Evolutionary conservation across 2,797 vertebrate genomes (phyloP), one percentile per base, ranked within the genome.

Genomic region (Bothrops alternatus): DNA sequence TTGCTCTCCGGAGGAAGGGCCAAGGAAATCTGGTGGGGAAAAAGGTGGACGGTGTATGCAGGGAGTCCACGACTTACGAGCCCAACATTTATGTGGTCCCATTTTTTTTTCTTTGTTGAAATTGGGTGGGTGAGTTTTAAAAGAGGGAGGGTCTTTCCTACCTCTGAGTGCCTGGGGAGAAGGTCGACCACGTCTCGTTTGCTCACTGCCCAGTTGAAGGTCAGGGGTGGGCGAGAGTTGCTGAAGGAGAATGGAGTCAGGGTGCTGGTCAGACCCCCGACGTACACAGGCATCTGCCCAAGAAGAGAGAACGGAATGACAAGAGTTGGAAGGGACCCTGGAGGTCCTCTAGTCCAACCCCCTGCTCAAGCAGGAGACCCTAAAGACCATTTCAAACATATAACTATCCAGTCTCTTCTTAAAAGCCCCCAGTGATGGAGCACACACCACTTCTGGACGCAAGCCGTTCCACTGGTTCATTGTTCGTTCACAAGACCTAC

Each of bases 211-310:
- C 98, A 98, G 26, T 97, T 96, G 95, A 98, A 98, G 7, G 93
- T 94, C 88, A 98, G 96, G 20, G 95, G 96, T 14, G 96, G 96
- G 50, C 93, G 93, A 55, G 97, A 95, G 90, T 94, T 98, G 88
- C 97, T 94, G 26, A 98, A 97, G 94, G 97, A 97, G 88, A 98
- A 97, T 11, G 98, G 98, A 42, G 96, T 97, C 96, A 98, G 97
- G 14, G 93, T 91, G 91, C 96, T 97, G 93, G 96, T 97, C 91
- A 97, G 91, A 3, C 97, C 97, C 94, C 97, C 96, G 50, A 97
- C 96, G 65, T 97, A 98, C 37, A 98, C 96, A 0, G 98, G 97
- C 97, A 98, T 97, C 98, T 98, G 94, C 58, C 61, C 96, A 95
- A 93, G 85, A 58, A 20, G 60, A 50, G 4, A 7, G 0, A 7